Percentiles rank a stretch among this genome's conserved stretches.
Evolutionary conservation across 53 echinoderm and acorn worm species (phyloP).

Genomic region (Stichopus horrens): DNA sequence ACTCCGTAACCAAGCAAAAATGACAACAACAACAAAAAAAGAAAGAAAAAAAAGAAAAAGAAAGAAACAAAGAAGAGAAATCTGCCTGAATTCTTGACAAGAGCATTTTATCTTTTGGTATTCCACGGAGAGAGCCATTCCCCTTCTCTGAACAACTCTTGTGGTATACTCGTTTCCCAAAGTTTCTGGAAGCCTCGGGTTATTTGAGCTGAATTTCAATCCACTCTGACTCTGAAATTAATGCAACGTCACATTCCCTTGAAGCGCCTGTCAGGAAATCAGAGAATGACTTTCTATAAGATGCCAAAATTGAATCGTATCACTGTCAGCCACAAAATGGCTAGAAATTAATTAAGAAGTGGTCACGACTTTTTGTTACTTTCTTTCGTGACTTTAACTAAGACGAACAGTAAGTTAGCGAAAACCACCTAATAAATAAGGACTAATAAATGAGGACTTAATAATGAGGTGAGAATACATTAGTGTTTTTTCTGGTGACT

Average conservation of each 20-base stretch:
- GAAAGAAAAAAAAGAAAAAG: too few relatives aligned
- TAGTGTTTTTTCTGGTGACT: too few relatives aligned
- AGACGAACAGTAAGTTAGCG: too few relatives aligned
- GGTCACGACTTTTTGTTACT: neutral
- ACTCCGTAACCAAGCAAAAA: too few relatives aligned
- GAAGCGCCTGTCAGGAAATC: slow-evolving; percentile 7
- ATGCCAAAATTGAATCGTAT: slow-evolving; percentile 2
- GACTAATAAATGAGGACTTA: too few relatives aligned
- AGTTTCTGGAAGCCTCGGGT: neutral
- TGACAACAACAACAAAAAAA: too few relatives aligned
- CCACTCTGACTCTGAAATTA: slow-evolving; percentile 5
- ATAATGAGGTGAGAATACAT: too few relatives aligned
- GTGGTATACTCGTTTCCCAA: neutral
- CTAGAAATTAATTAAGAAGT: neutral
- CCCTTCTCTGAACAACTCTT: neutral
- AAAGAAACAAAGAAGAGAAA: neutral
- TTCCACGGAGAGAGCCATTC: neutral
- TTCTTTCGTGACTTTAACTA: too few relatives aligned
- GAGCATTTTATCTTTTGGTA: neutral
- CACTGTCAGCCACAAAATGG: neutral
- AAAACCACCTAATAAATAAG: too few relatives aligned
- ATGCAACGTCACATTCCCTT: slow-evolving; percentile 29
- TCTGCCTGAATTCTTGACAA: neutral
- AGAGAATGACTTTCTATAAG: slow-evolving; percentile 23
- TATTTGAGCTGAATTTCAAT: slow-evolving; percentile 21